Evolutionary conservation across 2,888 invertebrate genomes (phyloP).

Genomic region (Athetis lepigone): DNA sequence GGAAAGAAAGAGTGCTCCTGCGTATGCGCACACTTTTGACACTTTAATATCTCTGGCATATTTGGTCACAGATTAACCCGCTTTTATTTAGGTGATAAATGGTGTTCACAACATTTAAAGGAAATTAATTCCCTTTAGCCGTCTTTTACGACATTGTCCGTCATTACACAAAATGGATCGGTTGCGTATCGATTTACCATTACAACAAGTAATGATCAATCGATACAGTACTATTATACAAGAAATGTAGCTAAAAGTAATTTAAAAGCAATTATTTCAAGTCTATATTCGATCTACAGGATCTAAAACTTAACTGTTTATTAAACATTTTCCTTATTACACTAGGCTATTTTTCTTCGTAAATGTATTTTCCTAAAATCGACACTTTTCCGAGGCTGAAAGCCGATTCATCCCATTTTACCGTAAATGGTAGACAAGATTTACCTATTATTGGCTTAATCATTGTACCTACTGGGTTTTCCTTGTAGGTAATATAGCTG

Average conservation of each 20-base stretch:
- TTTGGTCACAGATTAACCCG: no score
- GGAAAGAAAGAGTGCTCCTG: no score
- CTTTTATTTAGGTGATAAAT: no score
- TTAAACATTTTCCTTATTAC: conserved; percentile 34
- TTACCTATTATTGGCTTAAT: conserved; percentile 61
- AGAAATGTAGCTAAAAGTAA: background rate
- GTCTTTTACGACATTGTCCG: no score
- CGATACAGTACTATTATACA: background rate
- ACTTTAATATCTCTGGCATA: no score
- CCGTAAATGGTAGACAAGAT: conserved; percentile 54
- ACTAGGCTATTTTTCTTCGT: conserved; percentile 41
- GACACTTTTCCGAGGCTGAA: conserved; percentile 52
- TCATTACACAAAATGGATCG: background rate
- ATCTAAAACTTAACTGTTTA: conserved; percentile 1
- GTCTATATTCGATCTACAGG: background rate
- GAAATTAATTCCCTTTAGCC: no score
- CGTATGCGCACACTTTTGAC: no score
- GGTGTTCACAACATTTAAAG: no score
- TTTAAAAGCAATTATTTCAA: conserved; percentile 2
- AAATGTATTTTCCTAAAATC: conserved; percentile 60
- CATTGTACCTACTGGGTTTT: conserved; percentile 46
- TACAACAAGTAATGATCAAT: background rate
- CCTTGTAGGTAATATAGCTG: conserved; percentile 17
- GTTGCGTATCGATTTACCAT: background rate
- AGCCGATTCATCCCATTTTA: conserved; percentile 63